Base-by-base conservation (phyloP, 2,888 invertebrate genomes). In the Volucella zonaria region DNA sequence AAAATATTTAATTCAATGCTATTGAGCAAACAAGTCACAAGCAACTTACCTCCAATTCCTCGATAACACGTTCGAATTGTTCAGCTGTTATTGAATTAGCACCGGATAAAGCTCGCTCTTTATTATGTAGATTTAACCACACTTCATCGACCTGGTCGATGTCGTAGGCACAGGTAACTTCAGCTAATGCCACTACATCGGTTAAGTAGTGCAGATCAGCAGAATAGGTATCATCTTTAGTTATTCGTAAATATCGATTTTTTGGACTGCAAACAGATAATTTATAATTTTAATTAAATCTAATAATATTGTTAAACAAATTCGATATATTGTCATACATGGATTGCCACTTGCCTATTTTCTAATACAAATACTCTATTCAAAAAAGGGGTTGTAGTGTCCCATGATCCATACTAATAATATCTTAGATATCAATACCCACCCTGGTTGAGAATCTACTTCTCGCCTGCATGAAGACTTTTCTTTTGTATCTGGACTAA, bases 141-240 rank as follows among this genome's bases (percentile, higher is more conserved):
- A 96, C 94, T 82, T 96, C 95, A 92, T 99, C 99, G 87, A 96
- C 95, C 89, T 97, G 97, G 92, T 99, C 99, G 89, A 99, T 93
- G 92, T 99, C 99, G 91, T 99, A 99, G 87, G 96, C 96, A 93
- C 98, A 98, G 31, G 97, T 96, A 88, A 97, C 96, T 92, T 99
- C 98, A 14, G 98, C 96, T 90, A 95, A 94, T 75, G 96, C 95
- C 80, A 97, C 97, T 87, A 97, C 96, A 88, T 95, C 95, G 86
- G 97, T 97, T 88, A 98, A 93, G 90, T 95, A 94, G 93, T 98
- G 98, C 88, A 95, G 95, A 79, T 97, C 97, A 81, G 95, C 91
- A 89, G 95, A 95, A 92, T 97, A 98, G 89, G 95, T 94, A 88
- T 96, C 96, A 92, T 98, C 98, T 90, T 97, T 96, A 80, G 95